Evolutionary conservation across 1,140 invertebrate genomes (phyloP).

Genomic region (Trichonephila clavata): DNA sequence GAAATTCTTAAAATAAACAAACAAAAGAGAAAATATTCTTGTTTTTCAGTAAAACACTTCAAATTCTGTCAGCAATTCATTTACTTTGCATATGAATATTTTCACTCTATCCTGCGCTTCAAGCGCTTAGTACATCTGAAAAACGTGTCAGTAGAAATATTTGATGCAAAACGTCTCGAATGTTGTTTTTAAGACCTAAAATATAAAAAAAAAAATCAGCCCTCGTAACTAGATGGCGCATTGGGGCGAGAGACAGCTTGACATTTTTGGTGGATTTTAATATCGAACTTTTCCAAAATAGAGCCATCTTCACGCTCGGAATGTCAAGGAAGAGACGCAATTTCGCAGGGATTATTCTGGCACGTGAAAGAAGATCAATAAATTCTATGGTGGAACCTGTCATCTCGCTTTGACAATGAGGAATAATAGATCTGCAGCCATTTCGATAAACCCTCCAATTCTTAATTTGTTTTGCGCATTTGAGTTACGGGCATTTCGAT

Average conservation of each 20-base stretch:
- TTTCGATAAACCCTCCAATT: background rate
- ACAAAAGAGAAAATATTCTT: no score
- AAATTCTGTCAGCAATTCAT: no score
- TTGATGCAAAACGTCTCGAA: background rate
- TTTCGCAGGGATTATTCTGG: constrained; percentile 12
- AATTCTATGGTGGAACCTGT: background rate
- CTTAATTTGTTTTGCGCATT: background rate
- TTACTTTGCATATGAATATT: background rate
- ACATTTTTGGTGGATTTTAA: background rate
- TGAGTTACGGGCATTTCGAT: background rate
- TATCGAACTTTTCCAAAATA: background rate
- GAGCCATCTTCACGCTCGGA: background rate
- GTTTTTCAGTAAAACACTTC: no score
- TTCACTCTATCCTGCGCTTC: background rate
- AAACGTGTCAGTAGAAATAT: background rate
- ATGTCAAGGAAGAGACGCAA: background rate
- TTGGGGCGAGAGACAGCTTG: background rate
- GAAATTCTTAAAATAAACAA: no score
- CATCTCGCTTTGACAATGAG: background rate
- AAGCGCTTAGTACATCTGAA: background rate
- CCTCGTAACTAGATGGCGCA: background rate
- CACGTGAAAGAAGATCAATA: constrained; percentile 16
- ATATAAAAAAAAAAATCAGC: background rate
- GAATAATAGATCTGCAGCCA: background rate
- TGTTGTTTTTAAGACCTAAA: background rate